Base-by-base conservation (phyloP, 2,888 invertebrate species). In the Melanostoma scalare region DNA sequence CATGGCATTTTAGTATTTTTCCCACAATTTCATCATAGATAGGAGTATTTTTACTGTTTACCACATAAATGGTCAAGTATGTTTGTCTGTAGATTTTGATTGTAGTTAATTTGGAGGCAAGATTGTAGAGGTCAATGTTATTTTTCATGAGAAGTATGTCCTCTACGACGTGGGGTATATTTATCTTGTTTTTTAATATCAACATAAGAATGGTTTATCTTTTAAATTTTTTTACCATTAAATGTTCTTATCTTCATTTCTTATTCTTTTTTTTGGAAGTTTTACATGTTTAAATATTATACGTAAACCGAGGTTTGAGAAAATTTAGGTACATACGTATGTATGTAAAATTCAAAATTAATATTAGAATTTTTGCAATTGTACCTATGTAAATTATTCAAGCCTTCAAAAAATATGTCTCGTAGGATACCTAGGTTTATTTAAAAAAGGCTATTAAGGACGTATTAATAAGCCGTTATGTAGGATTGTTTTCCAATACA, bases 11-110 rank as follows among this genome's bases (percentile, higher is more conserved):
- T 75, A 71, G 63, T 71, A 72, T 71, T 58, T 75, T 71, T 71
- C 65, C 65, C 63, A 78, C 76, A 75, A 75, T 75, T 76, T 65
- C 48, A 67, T 65, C 35, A 65, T 50, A 71, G 80, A 81, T 81
- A 76, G 71, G 46, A 76, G 53, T 71, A 55, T 63, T 71, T 71
- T 71, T 69, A 75, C 67, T 65, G 69, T 69, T 76, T 67, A 78
- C 77, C 77, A 72, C 77, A 76, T 71, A 81, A 71, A 81, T 78
- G 78, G 77, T 65, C 77, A 78, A 78, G 65, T 77, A 58, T 72
- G 58, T 77, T 77, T 72, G 63, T 65, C 56, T 78, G 72, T 65
- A 78, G 63, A 58, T 65, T 78, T 72, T 65, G 77, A 72, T 72
- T 78, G 77, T 78, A 77, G 76, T 78, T 78, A 71, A 78, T 72